Conservation (phyloP, 2,113 vertebrate genomes). For the Dinomys branickii region DNA sequence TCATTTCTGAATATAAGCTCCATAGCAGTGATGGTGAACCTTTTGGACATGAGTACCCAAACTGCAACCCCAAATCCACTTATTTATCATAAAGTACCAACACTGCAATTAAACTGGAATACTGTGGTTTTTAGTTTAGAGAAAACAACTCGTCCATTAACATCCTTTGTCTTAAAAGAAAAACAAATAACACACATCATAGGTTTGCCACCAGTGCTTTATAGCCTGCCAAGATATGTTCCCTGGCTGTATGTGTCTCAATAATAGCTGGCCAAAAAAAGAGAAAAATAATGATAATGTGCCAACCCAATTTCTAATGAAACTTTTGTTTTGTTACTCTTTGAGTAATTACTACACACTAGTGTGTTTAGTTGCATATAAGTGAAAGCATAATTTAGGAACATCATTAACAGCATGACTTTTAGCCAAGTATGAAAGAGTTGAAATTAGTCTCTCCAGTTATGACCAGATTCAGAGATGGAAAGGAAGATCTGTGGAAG, state of each 20-base stretch:
- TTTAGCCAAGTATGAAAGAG: slow-evolving; percentile 15
- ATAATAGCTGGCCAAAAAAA: background rate
- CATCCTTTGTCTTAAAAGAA: background rate
- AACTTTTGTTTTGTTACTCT: background rate
- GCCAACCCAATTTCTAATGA: background rate
- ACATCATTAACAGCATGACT: background rate
- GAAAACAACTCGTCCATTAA: background rate
- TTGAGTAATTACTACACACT: background rate
- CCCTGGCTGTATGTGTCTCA: background rate
- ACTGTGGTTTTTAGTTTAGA: background rate
- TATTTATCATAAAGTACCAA: background rate
- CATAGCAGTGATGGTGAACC: background rate
- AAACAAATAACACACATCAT: background rate
- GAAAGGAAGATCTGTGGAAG: background rate
- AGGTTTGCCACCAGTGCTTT: background rate
- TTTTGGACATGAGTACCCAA: background rate
- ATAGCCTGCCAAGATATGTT: background rate
- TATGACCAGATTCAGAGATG: background rate
- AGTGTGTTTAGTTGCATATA: background rate
- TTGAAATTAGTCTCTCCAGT: background rate
- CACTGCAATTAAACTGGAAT: background rate
- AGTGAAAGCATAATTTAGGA: background rate
- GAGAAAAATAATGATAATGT: background rate
- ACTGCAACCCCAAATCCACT: background rate
- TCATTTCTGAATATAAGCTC: background rate